Evolutionary conservation across 2,113 vertebrate genomes (phyloP), one percentile per base, ranked within the genome.

Genomic region (Glaucomys volans): DNA sequence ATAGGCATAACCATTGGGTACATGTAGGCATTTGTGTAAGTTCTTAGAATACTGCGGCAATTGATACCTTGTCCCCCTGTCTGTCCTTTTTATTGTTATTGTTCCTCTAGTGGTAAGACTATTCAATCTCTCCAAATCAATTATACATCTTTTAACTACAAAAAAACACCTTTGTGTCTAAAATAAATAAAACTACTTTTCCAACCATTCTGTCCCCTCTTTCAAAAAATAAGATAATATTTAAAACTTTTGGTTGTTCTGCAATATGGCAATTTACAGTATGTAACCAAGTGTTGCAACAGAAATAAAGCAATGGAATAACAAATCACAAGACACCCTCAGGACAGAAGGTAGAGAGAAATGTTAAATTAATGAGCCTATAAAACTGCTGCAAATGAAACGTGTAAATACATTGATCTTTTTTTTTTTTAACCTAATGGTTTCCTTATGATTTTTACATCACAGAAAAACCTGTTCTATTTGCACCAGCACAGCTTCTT

Each of bases 351-450:
- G 99, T 99, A 99, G 99, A 99, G 99, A 99, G 99, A 99, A 99
- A 99, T 99, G 99, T 99, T 99, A 99, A 99, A 99, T 99, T 99
- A 99, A 99, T 99, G 99, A 99, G 99, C 99, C 99, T 99, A 99
- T 99, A 99, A 99, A 99, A 99, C 99, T 99, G 99, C 99, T 99
- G 99, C 99, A 99, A 99, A 99, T 99, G 99, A 99, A 99, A 99
- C 99, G 99, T 99, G 99, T 99, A 99, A 99, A 99, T 99, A 99
- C 99, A 99, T 99, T 99, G 99, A 99, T 99, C 99, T 99, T 99
- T 99, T 98, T 98, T 54, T 98, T 98, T 99, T 98, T 98, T 98
- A 98, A 98, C 98, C 98, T 99, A 99, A 99, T 99, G 99, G 99
- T 99, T 99, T 99, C 99, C 99, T 99, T 98, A 99, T 99, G 98